Conservation (phyloP, 2,888 invertebrate genomes). For the Acleris laterana region DNA sequence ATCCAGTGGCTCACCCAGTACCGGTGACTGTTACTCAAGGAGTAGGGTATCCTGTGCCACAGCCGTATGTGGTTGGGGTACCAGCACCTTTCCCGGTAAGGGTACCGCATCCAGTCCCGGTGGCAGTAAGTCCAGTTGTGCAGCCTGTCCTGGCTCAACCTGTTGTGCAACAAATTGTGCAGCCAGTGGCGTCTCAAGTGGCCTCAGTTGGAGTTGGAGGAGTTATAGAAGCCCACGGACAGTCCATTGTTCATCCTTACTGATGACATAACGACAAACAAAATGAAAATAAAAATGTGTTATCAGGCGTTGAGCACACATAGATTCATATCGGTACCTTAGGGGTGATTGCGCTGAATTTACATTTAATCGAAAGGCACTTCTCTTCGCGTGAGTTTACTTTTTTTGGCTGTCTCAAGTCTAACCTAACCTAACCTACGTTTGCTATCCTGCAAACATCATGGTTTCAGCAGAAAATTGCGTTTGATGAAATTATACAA, state of each 20-base stretch:
- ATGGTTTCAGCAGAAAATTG: too few species aligned
- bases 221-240: constrained; percentile 43
- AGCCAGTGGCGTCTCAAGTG: constrained; percentile 25
- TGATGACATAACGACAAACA: background rate
- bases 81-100: constrained; percentile 70
- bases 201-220: constrained; percentile 31
- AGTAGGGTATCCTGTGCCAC: constrained; percentile 81
- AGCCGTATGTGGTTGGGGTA: constrained; percentile 75
- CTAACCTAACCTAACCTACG: too few species aligned
- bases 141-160: constrained; percentile 16
- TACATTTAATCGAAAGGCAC: too few species aligned
- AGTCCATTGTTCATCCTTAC: constrained; percentile 43
- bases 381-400: too few species aligned
- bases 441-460: too few species aligned
- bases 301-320: too few species aligned
- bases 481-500: too few species aligned
- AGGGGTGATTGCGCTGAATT: too few species aligned
- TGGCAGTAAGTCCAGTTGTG: constrained; percentile 47
- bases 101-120: constrained; percentile 64
- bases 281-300: too few species aligned
- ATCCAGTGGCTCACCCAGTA: constrained; percentile 81
- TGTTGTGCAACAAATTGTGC: constrained; percentile 33
- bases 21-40: constrained; percentile 80
- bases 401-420: too few species aligned
- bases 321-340: too few species aligned